These are phyloP conservation scores for Scomber colias DNA, from an alignment of 2,113 vertebrate species.

Conservation along the genomic window DNA sequence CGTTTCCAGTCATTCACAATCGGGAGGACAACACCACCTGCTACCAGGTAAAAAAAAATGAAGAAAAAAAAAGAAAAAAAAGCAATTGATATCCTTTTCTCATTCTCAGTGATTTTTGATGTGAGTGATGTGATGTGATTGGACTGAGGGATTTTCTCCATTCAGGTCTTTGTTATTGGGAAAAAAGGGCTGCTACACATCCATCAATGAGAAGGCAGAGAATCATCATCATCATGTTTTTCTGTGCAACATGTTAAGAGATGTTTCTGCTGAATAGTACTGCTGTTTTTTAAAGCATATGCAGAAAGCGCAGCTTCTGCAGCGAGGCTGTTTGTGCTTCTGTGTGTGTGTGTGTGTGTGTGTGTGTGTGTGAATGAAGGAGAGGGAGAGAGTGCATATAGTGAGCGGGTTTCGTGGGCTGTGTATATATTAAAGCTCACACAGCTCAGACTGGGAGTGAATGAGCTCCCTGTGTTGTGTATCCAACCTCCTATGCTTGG, in stretches of 20 bases:
- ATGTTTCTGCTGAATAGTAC: slow-evolving; percentile 21
- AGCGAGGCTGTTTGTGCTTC: slow-evolving; percentile 29
- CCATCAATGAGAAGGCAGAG: slow-evolving; percentile 19
- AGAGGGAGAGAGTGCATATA: slow-evolving; percentile 37
- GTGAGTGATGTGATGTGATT: slow-evolving; percentile 46
- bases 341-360: slow-evolving; percentile 4
- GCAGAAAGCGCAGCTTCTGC: slow-evolving; percentile 55
- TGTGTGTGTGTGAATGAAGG: slow-evolving; percentile 47
- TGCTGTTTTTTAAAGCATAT: slow-evolving; percentile 29
- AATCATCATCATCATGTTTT: slow-evolving; percentile 6
- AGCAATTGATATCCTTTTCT: slow-evolving; percentile 38
- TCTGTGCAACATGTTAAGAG: background rate
- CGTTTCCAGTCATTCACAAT: slow-evolving; percentile 72
- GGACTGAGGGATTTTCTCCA: slow-evolving; percentile 43
- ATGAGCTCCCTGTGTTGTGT: slow-evolving; percentile 72
- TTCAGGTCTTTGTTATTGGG: slow-evolving; percentile 69
- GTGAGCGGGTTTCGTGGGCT: slow-evolving; percentile 46
- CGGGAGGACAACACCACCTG: slow-evolving; percentile 72
- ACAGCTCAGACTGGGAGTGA: slow-evolving; percentile 56
- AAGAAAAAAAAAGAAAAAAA: background rate
- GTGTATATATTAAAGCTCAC: slow-evolving; percentile 43
- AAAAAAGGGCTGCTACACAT: slow-evolving; percentile 28
- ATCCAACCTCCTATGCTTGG: slow-evolving; percentile 56
- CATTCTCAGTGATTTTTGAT: slow-evolving; percentile 37
- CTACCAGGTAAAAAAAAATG: slow-evolving; percentile 71